A percentile compares a stretch with the other conserved stretches of the same genome.
phyloP scores from a whole-genome alignment of 1,140 invertebrate species.

The Drosophila miranda region DNA sequence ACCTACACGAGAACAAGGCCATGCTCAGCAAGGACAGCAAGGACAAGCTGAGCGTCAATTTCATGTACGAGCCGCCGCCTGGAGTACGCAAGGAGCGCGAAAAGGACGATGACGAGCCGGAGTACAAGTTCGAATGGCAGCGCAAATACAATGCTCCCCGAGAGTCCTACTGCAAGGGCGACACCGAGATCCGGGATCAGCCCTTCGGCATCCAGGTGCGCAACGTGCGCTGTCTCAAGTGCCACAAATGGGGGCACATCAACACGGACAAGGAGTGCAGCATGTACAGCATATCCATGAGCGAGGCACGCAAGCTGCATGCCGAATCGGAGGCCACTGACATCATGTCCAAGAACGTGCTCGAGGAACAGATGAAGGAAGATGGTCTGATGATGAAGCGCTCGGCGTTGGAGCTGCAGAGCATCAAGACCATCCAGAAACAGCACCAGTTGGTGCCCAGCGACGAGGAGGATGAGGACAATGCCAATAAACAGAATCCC shows the following conservation, averaged over 20 bases:
- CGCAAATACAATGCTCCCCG: slow-evolving; percentile 99
- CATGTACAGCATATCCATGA: slow-evolving; percentile 93
- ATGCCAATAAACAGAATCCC: slow-evolving; percentile 69
- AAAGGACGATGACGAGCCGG: slow-evolving; percentile 96
- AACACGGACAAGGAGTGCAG: slow-evolving; percentile 98
- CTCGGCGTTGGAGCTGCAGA: slow-evolving; percentile 84
- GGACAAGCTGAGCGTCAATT: slow-evolving; percentile 99
- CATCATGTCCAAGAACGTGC: slow-evolving; percentile 86
- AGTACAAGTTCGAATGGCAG: slow-evolving; percentile 99
- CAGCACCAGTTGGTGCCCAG: slow-evolving; percentile 82
- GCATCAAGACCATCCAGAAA: slow-evolving; percentile 62
- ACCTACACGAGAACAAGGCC: slow-evolving; percentile 98
- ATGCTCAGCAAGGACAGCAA: slow-evolving; percentile 99
- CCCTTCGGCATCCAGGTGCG: slow-evolving; percentile 99
- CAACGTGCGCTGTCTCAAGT: slow-evolving; percentile 99
- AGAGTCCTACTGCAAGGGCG: slow-evolving; percentile 97
- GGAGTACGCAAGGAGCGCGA: slow-evolving; percentile 95
- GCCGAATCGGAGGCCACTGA: slow-evolving; percentile 84
- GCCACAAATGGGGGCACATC: slow-evolving; percentile 99
- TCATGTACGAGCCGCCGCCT: slow-evolving; percentile 99
- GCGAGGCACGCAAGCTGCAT: slow-evolving; percentile 85
- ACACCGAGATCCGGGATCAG: slow-evolving; percentile 98
- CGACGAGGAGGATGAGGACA: slow-evolving; percentile 85
- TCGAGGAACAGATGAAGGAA: slow-evolving; percentile 95
- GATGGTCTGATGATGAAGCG: slow-evolving; percentile 95